Percentiles rank a stretch among this genome's conserved stretches.
phyloP scores from a whole-genome alignment of 2,113 vertebrate species.

The Microtus richardsoni region DNA sequence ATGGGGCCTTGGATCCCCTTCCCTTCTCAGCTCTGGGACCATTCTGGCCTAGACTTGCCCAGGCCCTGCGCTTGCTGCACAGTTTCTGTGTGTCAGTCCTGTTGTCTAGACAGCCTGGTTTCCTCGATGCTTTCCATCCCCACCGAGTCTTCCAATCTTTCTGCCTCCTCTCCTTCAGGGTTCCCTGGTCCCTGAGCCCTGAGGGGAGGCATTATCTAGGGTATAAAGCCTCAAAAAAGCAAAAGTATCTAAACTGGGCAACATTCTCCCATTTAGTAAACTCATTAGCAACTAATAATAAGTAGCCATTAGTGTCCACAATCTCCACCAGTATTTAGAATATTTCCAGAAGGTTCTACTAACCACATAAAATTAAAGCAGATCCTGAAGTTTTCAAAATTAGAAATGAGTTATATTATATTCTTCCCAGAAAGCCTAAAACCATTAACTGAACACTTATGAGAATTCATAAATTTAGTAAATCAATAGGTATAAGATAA shows the following conservation, averaged over 20 bases:
- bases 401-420: background rate
- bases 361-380: background rate
- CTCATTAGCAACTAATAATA: background rate
- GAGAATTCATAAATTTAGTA: background rate
- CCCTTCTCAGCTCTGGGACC: background rate
- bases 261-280: conserved; percentile 23
- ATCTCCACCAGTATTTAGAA: background rate
- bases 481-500: background rate
- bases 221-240: background rate
- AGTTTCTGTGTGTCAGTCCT: background rate
- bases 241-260: background rate
- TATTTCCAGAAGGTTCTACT: background rate
- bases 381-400: background rate
- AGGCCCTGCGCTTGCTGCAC: background rate
- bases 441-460: background rate
- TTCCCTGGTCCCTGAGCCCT: too few species aligned
- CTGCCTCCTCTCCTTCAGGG: background rate
- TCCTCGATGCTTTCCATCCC: too few species aligned
- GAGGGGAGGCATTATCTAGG: background rate
- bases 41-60: background rate
- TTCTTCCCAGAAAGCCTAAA: background rate
- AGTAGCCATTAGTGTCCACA: background rate
- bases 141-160: background rate
- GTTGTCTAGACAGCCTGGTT: background rate
- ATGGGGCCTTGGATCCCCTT: background rate